phyloP scores from a whole-genome alignment of 2,888 invertebrate genomes.

The Melieria omissa region DNA sequence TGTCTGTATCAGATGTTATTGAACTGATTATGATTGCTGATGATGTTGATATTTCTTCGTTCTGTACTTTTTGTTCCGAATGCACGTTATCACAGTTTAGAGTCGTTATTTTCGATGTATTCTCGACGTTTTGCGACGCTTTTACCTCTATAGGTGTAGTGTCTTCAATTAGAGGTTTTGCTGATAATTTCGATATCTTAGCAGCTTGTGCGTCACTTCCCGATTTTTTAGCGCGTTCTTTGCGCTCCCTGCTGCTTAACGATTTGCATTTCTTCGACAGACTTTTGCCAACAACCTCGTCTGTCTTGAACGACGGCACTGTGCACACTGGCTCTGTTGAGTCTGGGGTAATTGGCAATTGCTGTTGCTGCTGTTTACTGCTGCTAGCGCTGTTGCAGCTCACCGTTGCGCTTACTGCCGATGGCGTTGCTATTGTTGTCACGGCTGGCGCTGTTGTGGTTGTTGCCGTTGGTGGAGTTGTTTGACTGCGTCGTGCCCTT shows the following conservation, averaged over 20 bases:
- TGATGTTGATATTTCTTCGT: conserved; percentile 14
- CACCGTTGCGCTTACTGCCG: conserved; percentile 34
- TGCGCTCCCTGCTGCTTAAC: conserved; percentile 40
- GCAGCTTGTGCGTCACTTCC: conserved; percentile 10
- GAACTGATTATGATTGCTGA: not conserved
- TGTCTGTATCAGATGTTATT: not conserved
- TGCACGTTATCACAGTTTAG: conserved; percentile 12
- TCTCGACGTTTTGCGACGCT: not conserved
- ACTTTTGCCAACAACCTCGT: conserved; percentile 47
- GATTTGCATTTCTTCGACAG: conserved; percentile 48
- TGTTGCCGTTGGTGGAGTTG: conserved; percentile 62
- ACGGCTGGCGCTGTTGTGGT: conserved; percentile 44
- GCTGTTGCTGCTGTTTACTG: conserved; percentile 46
- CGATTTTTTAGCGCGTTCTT: conserved; percentile 40
- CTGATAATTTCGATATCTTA: conserved; percentile 29
- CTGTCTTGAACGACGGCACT: conserved; percentile 51
- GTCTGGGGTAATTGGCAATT: conserved; percentile 51
- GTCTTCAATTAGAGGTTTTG: not conserved
- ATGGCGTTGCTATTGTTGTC: conserved; percentile 37
- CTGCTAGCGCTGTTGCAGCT: conserved; percentile 38
- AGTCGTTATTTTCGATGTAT: conserved; percentile 6
- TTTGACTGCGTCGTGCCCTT: conserved; percentile 72
- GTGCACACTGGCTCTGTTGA: conserved; percentile 47
- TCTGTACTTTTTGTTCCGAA: conserved; percentile 11
- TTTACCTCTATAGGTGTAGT: not conserved